Evolutionary conservation across 2,797 vertebrate genomes (phyloP).

Genomic region (Iguana delicatissima): DNA sequence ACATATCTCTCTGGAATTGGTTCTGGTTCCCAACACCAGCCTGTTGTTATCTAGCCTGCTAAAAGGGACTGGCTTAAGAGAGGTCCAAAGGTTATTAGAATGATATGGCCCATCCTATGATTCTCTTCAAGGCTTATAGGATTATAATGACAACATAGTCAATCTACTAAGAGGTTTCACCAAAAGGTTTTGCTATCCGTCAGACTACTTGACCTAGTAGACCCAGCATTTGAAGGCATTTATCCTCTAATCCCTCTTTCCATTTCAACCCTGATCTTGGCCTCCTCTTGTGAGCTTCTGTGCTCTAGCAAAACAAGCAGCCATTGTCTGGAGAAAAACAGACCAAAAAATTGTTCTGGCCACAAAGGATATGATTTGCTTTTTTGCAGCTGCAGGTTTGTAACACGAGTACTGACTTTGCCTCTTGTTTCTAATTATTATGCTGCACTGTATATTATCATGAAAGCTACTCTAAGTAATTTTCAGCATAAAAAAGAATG

Average conservation of each 20-base stretch:
- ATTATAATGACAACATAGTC: not conserved
- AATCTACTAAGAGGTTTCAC: not conserved
- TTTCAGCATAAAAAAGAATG: not conserved
- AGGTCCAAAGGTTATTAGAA: not conserved
- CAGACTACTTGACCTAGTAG: not conserved
- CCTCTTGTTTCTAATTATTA: constrained; percentile 38
- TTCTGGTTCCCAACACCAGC: too few relatives aligned
- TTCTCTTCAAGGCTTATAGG: not conserved
- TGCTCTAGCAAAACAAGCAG: constrained; percentile 18
- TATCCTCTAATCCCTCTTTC: constrained; percentile 7
- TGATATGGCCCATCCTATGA: not conserved
- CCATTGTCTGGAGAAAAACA: constrained; percentile 12
- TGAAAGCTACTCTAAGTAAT: not conserved
- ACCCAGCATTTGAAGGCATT: not conserved
- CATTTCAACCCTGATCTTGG: not conserved
- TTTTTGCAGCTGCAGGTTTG: constrained; percentile 19
- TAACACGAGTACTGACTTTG: constrained; percentile 18
- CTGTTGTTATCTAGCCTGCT: not conserved
- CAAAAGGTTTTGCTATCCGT: not conserved
- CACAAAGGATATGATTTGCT: constrained; percentile 23
- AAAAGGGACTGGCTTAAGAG: not conserved
- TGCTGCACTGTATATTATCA: not conserved
- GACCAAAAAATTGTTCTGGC: constrained; percentile 21
- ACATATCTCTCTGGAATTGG: too few relatives aligned
- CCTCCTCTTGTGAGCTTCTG: not conserved